Evolutionary conservation across 2,113 vertebrate genomes (phyloP).

Genomic region (Apaloderma vittatum): DNA sequence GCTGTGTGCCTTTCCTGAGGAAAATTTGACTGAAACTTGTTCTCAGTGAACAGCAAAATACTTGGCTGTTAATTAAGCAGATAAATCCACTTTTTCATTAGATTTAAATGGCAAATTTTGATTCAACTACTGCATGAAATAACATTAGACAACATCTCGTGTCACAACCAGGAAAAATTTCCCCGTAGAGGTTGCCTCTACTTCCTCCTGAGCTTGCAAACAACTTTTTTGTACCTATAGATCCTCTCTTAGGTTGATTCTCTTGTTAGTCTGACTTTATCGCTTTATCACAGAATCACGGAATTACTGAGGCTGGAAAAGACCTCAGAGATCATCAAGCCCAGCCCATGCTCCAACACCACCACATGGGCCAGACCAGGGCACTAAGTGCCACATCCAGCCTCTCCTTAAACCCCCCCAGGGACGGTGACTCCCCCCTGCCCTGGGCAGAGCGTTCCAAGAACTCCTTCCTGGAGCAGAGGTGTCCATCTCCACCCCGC

Average conservation of each 20-base stretch:
- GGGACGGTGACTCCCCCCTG: too few species aligned
- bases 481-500: rapidly evolving
- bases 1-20: neutral
- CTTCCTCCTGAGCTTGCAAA: neutral
- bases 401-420: too few species aligned
- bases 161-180: neutral
- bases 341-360: too few species aligned
- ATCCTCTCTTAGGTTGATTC: neutral
- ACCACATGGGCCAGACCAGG: too few species aligned
- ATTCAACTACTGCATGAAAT: neutral
- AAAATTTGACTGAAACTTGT: neutral
- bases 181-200: neutral
- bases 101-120: neutral
- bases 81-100: neutral
- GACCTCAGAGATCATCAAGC: too few species aligned
- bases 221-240: neutral
- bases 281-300: neutral
- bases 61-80: neutral
- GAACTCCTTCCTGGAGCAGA: neutral
- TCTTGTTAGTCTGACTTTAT: neutral
- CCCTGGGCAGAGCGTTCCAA: too few species aligned
- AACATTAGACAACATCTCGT: neutral
- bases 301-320: too few species aligned
- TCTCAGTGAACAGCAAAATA: neutral
- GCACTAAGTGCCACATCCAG: too few species aligned